phyloP scores from a whole-genome alignment of 2,113 vertebrate genomes.

The Amblyopsis rosae region DNA sequence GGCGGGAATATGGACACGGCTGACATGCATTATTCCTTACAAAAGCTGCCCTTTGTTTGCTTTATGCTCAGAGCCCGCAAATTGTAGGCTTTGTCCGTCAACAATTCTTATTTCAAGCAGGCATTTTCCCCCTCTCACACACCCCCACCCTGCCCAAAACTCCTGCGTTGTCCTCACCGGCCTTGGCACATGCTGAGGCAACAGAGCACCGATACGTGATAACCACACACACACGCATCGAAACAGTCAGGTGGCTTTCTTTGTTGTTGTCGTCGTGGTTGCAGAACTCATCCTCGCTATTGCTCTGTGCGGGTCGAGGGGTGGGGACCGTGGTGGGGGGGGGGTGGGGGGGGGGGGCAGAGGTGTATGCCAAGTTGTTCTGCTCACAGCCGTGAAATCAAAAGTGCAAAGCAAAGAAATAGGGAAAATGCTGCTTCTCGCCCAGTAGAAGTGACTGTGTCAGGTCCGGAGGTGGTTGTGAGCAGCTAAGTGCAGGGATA shows the following conservation, averaged over 20 bases:
- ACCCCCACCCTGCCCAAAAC: neutral
- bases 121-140: conserved; percentile 7
- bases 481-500: too few species aligned
- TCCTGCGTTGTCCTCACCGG: conserved; percentile 35
- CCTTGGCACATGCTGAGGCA: conserved; percentile 28
- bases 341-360: neutral
- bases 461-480: too few species aligned
- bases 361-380: neutral
- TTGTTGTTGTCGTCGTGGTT: conserved; percentile 18
- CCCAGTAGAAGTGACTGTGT: too few species aligned
- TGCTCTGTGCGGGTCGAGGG: neutral
- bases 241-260: conserved; percentile 7
- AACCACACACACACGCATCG: conserved; percentile 21
- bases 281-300: conserved; percentile 3
- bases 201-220: conserved; percentile 26
- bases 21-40: conserved; percentile 77
- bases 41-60: conserved; percentile 77
- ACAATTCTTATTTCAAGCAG: conserved; percentile 61
- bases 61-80: conserved; percentile 74
- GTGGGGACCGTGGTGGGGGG: neutral
- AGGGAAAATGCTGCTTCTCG: too few species aligned
- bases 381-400: neutral
- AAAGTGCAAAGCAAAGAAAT: neutral
- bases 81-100: conserved; percentile 77
- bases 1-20: conserved; percentile 64